These are phyloP conservation scores for Paratrypauchen microcephalus DNA, from an alignment of 2,797 vertebrate species.

Conservation along the genomic window DNA sequence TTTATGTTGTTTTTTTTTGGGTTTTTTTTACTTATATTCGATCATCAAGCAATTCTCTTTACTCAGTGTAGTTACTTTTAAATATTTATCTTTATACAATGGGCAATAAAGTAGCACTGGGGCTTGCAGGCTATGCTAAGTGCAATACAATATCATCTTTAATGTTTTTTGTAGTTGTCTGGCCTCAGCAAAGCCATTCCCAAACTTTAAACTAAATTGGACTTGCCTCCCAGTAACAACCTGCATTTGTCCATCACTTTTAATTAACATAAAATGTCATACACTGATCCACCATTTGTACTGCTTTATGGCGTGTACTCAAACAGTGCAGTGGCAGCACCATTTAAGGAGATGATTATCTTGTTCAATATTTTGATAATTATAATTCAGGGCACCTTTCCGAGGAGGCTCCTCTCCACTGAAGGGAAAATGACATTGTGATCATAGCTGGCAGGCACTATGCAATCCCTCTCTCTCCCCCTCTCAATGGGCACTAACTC, in stretches of 20 bases:
- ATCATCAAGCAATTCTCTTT: too few relatives aligned
- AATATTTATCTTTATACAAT: too few relatives aligned
- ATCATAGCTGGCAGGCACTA: slow-evolving; percentile 80
- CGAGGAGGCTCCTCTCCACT: slow-evolving; percentile 66
- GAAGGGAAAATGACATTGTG: slow-evolving; percentile 79
- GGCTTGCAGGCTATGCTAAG: not conserved
- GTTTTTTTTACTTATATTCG: too few relatives aligned
- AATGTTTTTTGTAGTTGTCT: not conserved
- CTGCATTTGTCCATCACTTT: not conserved
- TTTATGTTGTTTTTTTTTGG: too few relatives aligned
- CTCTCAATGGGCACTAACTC: slow-evolving; percentile 43
- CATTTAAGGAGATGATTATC: slow-evolving; percentile 74
- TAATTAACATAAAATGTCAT: slow-evolving; percentile 6
- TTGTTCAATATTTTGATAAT: slow-evolving; percentile 81
- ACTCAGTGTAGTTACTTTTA: too few relatives aligned
- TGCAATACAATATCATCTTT: not conserved
- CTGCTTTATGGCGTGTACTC: slow-evolving; percentile 20
- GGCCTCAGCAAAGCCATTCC: not conserved
- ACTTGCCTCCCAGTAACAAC: not conserved
- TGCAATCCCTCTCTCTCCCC: slow-evolving; percentile 43
- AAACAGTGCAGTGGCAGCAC: slow-evolving; percentile 60
- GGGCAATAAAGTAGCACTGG: too few relatives aligned
- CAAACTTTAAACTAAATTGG: not conserved
- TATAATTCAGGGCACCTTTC: slow-evolving; percentile 79
- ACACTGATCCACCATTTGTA: slow-evolving; percentile 19